Base-by-base conservation (phyloP, 2,888 invertebrate species). In the Ormia ochracea region DNA sequence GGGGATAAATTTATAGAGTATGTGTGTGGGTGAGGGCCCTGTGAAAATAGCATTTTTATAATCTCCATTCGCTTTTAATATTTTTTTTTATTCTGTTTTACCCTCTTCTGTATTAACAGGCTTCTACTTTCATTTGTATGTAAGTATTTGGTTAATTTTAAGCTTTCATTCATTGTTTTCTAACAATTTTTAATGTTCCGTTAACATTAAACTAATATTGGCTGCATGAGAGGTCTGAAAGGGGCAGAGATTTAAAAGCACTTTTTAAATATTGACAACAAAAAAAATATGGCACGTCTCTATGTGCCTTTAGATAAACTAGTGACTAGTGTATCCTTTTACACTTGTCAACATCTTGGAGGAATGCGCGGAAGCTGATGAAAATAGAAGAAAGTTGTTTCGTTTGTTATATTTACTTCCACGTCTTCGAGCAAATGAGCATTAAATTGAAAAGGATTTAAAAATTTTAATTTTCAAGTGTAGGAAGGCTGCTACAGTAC, bases 1-100 rank as follows among this genome's bases (percentile, higher is more conserved):
- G 86, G 85, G 86, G 85, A 87, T 87, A 85, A 70, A 78, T 78
- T 77, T 43, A 4, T n/a, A n/a, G n/a, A n/a, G n/a, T n/a, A n/a
- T 45, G 31, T 23, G 28, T 36, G 26, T 19, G 23, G n/a, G 56
- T 45, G 33, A 2, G 48, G 41, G 50, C 33, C 43, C 50, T 56
- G 38, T 65, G n/a, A 54, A 75, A 73, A 43, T n/a, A 21, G 48
- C 38, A 72, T 75, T 75, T 75, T 65, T 66, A 17, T 75, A 76
- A 81, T 78, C 61, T 72, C 58, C 58, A 58, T 33, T 56, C 4
- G 1, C 6, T 14, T 45, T 45, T 56, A 28, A 21, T 21, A 50
- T 0, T 3, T 6, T 19, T 21, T 26, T 26, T 28, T 4, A 4
- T n/a, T n/a, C n/a, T n/a, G n/a, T 41, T 31, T 21, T 1, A 48